These are phyloP conservation scores for human DNA, from an alignment of 2,113 vertebrate species.

Conservation along the genomic window DNA sequence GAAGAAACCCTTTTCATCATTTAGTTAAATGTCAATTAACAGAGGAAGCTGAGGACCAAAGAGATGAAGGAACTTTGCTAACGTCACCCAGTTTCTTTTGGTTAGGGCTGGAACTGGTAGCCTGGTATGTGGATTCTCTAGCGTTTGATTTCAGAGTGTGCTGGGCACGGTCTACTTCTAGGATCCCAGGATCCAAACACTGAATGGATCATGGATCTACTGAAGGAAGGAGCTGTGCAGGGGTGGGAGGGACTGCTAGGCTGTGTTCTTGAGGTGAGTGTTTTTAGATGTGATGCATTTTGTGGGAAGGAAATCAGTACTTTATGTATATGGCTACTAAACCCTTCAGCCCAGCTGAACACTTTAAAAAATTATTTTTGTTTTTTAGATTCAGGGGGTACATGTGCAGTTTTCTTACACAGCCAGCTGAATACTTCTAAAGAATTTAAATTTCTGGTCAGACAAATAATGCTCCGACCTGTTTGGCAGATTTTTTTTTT, in stretches of 20 bases:
- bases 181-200: not conserved
- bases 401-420: too few species aligned
- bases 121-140: not conserved
- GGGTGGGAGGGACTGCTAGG: not conserved
- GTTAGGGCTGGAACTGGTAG: not conserved
- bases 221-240: too few species aligned
- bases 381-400: too few species aligned
- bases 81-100: not conserved
- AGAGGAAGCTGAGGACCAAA: not conserved
- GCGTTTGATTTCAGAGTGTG: not conserved
- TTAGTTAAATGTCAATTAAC: not conserved
- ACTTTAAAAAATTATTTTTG: not conserved
- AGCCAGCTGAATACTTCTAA: not conserved
- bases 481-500: not conserved
- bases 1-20: not conserved
- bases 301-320: not conserved
- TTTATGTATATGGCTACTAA: not conserved
- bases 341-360: not conserved
- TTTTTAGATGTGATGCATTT: not conserved
- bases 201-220: not conserved
- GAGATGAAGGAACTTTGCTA: not conserved
- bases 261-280: not conserved
- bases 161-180: not conserved
- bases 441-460: conserved; percentile 24
- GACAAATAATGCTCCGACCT: not conserved